Percentiles rank a stretch among this genome's conserved stretches.
These are phyloP conservation scores for Pampus argenteus DNA, from an alignment of 2,797 vertebrate species.

Conservation along the genomic window DNA sequence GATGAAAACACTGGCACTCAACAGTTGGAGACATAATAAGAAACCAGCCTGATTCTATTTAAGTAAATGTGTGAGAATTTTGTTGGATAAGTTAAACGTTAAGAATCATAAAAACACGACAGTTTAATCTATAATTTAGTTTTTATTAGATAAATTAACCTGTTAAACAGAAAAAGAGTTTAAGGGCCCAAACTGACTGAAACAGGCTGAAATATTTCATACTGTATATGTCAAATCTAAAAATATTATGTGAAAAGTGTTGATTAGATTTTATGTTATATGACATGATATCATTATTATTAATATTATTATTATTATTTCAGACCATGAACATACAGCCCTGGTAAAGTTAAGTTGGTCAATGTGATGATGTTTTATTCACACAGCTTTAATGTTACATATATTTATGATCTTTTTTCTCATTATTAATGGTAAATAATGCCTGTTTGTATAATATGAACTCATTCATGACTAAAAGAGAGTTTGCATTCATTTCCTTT, in stretches of 20 bases:
- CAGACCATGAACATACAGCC: not conserved
- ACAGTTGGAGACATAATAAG: not conserved
- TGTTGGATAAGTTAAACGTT: not conserved
- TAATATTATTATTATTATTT: constrained; percentile 8
- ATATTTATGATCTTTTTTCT: not conserved
- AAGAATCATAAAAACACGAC: not conserved
- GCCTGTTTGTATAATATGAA: not conserved
- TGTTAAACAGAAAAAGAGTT: constrained; percentile 4
- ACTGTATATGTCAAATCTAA: not conserved
- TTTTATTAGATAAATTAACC: not conserved
- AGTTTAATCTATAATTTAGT: not conserved
- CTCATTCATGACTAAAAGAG: not conserved
- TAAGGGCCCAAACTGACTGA: not conserved
- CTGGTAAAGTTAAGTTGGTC: not conserved
- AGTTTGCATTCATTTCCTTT: not conserved
- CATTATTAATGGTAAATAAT: not conserved
- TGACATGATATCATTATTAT: not conserved
- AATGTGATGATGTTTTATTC: constrained; percentile 1
- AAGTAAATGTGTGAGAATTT: not conserved
- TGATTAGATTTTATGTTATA: not conserved
- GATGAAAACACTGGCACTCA: not conserved
- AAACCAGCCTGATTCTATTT: not conserved
- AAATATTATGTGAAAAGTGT: not conserved
- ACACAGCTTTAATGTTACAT: not conserved
- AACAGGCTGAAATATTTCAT: not conserved